Percentiles rank a stretch among this genome's conserved stretches.
Evolutionary conservation across 2,888 invertebrate genomes (phyloP).

Genomic region (Lapara coniferarum): DNA sequence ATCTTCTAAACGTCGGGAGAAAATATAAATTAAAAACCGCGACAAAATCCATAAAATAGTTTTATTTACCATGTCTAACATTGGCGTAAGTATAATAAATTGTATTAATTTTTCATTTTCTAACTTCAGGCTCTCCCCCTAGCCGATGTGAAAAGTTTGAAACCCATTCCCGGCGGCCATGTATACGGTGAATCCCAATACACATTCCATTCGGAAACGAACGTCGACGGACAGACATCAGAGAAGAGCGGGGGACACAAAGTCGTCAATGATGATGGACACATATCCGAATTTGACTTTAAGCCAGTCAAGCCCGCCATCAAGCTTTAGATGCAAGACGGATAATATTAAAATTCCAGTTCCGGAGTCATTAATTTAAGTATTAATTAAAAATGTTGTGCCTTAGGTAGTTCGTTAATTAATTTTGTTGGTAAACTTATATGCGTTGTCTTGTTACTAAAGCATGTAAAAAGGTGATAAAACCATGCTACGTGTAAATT

Average conservation of each 20-base stretch:
- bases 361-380: slow-evolving; percentile 1
- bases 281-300: slow-evolving; percentile 56
- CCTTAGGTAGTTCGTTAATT: background rate
- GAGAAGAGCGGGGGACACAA: slow-evolving; percentile 85
- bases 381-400: background rate
- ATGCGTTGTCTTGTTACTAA: background rate
- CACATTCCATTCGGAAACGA: slow-evolving; percentile 82
- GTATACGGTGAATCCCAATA: slow-evolving; percentile 85
- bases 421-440: background rate
- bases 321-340: background rate
- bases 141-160: slow-evolving; percentile 48
- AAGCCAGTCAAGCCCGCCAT: slow-evolving; percentile 31
- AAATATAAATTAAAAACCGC: too few relatives aligned
- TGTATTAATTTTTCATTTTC: slow-evolving; percentile 25
- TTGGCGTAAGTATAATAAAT: too few relatives aligned
- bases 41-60: too few relatives aligned
- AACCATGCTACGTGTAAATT: too few relatives aligned
- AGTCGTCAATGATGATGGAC: slow-evolving; percentile 88
- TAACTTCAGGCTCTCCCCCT: slow-evolving; percentile 19
- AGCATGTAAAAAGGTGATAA: background rate
- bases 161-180: slow-evolving; percentile 56
- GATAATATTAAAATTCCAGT: slow-evolving; percentile 1
- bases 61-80: too few relatives aligned
- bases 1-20: too few relatives aligned
- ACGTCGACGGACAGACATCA: slow-evolving; percentile 84